A percentile compares a stretch with the other conserved stretches of the same genome.
Conservation (phyloP, 2,888 invertebrate species). For the Agrenia bidenticulata region DNA sequence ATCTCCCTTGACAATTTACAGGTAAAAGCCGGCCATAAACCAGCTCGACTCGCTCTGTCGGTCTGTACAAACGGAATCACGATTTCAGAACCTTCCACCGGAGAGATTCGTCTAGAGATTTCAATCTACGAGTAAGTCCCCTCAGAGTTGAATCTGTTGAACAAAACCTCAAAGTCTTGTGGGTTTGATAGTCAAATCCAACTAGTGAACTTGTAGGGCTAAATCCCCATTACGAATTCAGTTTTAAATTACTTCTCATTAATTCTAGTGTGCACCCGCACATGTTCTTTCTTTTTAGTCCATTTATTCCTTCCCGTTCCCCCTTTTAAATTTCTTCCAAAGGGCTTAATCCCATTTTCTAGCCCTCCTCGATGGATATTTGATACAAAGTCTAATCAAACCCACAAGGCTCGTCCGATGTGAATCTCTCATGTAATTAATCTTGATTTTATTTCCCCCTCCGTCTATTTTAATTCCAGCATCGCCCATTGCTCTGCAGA, state of each 20-base stretch:
- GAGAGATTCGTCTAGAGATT: slow-evolving; percentile 72
- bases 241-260: not conserved
- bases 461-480: slow-evolving; percentile 61
- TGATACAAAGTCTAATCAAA: too few species aligned
- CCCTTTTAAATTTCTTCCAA: too few species aligned
- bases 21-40: slow-evolving; percentile 64
- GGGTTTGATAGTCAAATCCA: too few species aligned
- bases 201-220: too few species aligned
- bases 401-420: too few species aligned
- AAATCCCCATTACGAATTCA: too few species aligned
- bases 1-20: slow-evolving; percentile 54
- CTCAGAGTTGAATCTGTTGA: not conserved
- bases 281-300: not conserved
- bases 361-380: too few species aligned
- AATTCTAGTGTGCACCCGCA: not conserved
- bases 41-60: slow-evolving; percentile 68
- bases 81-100: slow-evolving; percentile 69
- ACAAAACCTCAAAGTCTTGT: too few species aligned
- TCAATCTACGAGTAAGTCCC: slow-evolving; percentile 75
- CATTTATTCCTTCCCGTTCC: not conserved
- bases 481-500: slow-evolving; percentile 90
- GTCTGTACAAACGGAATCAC: slow-evolving; percentile 76
- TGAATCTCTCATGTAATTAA: slow-evolving; percentile 12
- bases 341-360: too few species aligned
- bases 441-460: slow-evolving; percentile 8